Conservation (phyloP, 2,888 invertebrate genomes). For the Dicyrtoma fusca region DNA sequence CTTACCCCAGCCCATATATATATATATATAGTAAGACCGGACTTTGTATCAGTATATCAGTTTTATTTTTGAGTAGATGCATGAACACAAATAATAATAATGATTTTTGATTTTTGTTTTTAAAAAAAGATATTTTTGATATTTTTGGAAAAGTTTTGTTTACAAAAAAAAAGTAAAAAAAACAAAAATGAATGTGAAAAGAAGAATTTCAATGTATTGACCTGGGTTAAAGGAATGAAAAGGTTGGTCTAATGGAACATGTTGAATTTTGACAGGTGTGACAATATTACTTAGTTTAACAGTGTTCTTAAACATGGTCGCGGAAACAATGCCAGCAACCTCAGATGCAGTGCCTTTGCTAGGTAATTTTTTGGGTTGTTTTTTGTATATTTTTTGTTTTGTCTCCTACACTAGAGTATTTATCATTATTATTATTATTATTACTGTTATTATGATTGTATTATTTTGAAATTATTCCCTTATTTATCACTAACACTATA, state of each 20-base stretch:
- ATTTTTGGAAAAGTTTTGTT: neutral
- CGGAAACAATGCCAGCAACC: slow-evolving; percentile 86
- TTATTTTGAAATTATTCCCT: neutral
- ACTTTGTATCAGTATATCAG: too few species aligned
- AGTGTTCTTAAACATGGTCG: slow-evolving; percentile 97
- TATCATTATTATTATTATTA: too few species aligned
- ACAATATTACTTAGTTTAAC: slow-evolving; percentile 96
- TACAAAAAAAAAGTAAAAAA: neutral
- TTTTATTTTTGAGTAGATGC: too few species aligned
- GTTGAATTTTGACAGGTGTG: slow-evolving; percentile 71
- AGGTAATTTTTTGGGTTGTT: slow-evolving; percentile 63
- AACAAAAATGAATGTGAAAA: slow-evolving; percentile 1
- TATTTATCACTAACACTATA: too few species aligned
- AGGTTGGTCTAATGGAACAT: slow-evolving; percentile 24
- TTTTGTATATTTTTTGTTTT: slow-evolving; percentile 10
- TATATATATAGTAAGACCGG: too few species aligned
- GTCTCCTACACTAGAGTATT: neutral
- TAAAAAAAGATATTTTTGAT: neutral
- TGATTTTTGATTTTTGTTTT: too few species aligned
- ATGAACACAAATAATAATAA: too few species aligned
- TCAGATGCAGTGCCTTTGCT: slow-evolving; percentile 82
- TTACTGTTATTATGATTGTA: too few species aligned
- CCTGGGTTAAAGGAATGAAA: slow-evolving; percentile 1
- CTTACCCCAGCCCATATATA: too few species aligned
- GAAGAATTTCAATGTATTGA: slow-evolving; percentile 3